These are phyloP conservation scores for Caenorhabditis virilis DNA, from an alignment of 2,888 invertebrate species.

Conservation along the genomic window DNA sequence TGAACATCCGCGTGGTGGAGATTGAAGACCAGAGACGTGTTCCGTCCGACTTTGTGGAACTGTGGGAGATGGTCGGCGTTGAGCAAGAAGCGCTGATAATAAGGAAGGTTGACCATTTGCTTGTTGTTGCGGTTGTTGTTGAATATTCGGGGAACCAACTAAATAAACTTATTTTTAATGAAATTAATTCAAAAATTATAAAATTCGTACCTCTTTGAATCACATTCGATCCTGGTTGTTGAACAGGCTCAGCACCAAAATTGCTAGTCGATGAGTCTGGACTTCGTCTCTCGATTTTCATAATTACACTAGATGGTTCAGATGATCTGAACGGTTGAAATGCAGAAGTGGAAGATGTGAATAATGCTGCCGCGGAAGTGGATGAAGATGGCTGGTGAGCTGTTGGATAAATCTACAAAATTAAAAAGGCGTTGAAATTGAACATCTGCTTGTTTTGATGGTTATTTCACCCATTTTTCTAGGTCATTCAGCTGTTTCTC, in stretches of 20 bases:
- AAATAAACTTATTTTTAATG: conserved; percentile 15
- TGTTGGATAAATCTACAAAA: conserved; percentile 5
- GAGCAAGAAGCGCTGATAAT: conserved; percentile 39
- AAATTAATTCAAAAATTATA: background rate
- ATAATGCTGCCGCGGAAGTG: conserved; percentile 18
- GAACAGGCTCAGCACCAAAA: conserved; percentile 8
- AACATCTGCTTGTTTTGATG: too few relatives aligned
- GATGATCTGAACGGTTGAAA: conserved; percentile 44
- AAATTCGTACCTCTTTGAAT: conserved; percentile 26
- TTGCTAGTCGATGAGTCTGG: conserved; percentile 49
- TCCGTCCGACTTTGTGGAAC: conserved; percentile 65
- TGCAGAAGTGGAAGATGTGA: conserved; percentile 42
- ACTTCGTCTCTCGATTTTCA: conserved; percentile 43
- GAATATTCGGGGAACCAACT: conserved; percentile 24
- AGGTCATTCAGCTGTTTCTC: too few relatives aligned
- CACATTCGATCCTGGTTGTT: conserved; percentile 21
- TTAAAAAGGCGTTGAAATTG: too few relatives aligned
- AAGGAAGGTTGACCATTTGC: conserved; percentile 23
- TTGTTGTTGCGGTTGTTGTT: conserved; percentile 9
- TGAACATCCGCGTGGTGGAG: conserved; percentile 41
- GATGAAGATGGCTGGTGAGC: conserved; percentile 17
- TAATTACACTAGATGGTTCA: conserved; percentile 35
- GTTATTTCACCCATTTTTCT: too few relatives aligned
- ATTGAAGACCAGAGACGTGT: conserved; percentile 53
- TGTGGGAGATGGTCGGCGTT: conserved; percentile 57